Evolutionary conservation across 2,888 invertebrate species (phyloP).

Genomic region (Colletes collaris): DNA sequence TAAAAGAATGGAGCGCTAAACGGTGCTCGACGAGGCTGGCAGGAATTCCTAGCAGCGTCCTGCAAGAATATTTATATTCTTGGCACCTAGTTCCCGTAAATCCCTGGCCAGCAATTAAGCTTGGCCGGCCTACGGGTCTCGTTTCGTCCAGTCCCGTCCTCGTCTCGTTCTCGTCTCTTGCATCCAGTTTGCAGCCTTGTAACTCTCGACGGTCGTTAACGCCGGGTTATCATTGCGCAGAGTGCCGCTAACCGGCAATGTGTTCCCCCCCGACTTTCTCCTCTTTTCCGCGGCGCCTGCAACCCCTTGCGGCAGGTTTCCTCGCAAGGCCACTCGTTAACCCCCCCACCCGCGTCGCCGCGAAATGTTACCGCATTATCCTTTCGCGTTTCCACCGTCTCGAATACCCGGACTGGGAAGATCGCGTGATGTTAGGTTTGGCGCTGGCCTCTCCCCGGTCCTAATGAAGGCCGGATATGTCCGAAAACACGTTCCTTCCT

Average conservation of each 20-base stretch:
- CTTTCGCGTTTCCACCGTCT: slow-evolving; percentile 22
- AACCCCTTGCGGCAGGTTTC: slow-evolving; percentile 25
- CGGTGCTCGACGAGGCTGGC: slow-evolving; percentile 44
- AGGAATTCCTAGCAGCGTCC: slow-evolving; percentile 58
- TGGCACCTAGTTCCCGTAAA: slow-evolving; percentile 73
- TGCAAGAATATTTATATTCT: slow-evolving; percentile 75
- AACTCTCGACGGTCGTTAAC: slow-evolving; percentile 75
- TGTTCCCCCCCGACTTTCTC: slow-evolving; percentile 37
- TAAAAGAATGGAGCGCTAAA: slow-evolving; percentile 51
- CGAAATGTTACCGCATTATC: slow-evolving; percentile 71
- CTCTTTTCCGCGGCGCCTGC: slow-evolving; percentile 21
- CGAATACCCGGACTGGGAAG: slow-evolving; percentile 1
- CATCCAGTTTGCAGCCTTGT: slow-evolving; percentile 59
- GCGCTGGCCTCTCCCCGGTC: slow-evolving; percentile 32
- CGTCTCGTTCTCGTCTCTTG: slow-evolving; percentile 54
- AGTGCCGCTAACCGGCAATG: slow-evolving; percentile 60
- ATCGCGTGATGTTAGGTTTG: slow-evolving; percentile 39
- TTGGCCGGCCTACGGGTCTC: slow-evolving; percentile 67
- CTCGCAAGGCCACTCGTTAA: slow-evolving; percentile 63
- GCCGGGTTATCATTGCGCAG: slow-evolving; percentile 67
- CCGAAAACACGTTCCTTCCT: not conserved
- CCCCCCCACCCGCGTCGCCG: slow-evolving; percentile 55
- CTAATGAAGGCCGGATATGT: slow-evolving; percentile 24
- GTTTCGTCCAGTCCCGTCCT: slow-evolving; percentile 62
- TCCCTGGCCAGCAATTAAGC: slow-evolving; percentile 77